A percentile compares a stretch with the other conserved stretches of the same genome.
These are phyloP conservation scores for Bembecia ichneumoniformis DNA, from an alignment of 2,888 invertebrate species.

Conservation along the genomic window DNA sequence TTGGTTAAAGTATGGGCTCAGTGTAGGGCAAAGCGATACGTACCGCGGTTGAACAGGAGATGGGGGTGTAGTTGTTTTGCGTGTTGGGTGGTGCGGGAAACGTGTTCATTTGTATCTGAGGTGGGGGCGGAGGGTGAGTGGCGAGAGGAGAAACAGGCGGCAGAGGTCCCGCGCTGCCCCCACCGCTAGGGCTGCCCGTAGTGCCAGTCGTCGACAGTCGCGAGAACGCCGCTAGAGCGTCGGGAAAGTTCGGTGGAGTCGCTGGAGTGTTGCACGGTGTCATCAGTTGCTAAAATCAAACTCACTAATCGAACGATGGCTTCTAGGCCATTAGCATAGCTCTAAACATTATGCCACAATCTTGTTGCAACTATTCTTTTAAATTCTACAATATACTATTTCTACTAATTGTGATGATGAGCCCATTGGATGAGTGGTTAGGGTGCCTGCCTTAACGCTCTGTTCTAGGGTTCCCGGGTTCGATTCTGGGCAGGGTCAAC, in stretches of 20 bases:
- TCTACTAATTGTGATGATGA: no score
- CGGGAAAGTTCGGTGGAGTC: constrained; percentile 94
- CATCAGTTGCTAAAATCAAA: constrained; percentile 77
- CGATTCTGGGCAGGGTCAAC: no score
- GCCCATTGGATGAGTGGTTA: no score
- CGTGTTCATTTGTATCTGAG: constrained; percentile 42
- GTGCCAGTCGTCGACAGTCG: constrained; percentile 83
- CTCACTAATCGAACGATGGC: not conserved
- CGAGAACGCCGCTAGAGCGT: constrained; percentile 89
- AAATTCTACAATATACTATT: no score
- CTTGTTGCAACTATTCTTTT: no score
- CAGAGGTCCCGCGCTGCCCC: constrained; percentile 31
- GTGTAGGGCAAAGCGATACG: constrained; percentile 20
- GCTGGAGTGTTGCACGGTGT: constrained; percentile 96
- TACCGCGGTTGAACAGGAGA: constrained; percentile 65
- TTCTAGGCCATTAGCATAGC: no score
- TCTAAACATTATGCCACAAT: not conserved
- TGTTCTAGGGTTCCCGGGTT: no score
- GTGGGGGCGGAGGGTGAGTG: constrained; percentile 48
- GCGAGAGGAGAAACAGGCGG: constrained; percentile 61
- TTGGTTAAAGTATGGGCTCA: no score
- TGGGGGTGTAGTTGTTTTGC: constrained; percentile 52
- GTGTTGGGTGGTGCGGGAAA: constrained; percentile 47
- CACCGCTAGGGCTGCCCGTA: constrained; percentile 46
- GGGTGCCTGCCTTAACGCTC: no score